phyloP scores from a whole-genome alignment of 2,888 invertebrate genomes.

The Acleris cristana region DNA sequence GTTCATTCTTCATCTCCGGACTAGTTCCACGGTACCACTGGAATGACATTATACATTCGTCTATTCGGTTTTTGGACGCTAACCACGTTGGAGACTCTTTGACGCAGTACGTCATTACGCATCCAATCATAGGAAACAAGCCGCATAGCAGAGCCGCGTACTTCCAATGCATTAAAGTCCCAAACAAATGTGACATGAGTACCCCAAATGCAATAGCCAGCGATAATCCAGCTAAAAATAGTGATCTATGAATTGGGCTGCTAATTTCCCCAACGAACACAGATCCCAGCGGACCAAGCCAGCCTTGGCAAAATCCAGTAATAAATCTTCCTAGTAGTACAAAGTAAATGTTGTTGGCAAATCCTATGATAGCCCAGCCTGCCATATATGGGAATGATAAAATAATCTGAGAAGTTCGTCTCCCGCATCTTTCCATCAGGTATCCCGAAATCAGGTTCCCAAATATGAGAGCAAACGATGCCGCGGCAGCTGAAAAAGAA shows the following conservation, averaged over 20 bases:
- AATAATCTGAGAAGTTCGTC: conserved; percentile 80
- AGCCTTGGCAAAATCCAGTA: conserved; percentile 83
- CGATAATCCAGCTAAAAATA: conserved; percentile 85
- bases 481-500: conserved; percentile 82
- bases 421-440: conserved; percentile 84
- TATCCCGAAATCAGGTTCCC: conserved; percentile 85
- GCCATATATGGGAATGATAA: conserved; percentile 78
- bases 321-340: conserved; percentile 83
- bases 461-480: conserved; percentile 84
- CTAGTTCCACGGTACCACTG: conserved; percentile 85
- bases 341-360: conserved; percentile 72
- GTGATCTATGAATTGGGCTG: conserved; percentile 85
- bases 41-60: conserved; percentile 84
- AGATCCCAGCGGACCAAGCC: conserved; percentile 82
- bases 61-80: conserved; percentile 82
- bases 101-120: conserved; percentile 81
- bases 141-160: conserved; percentile 82
- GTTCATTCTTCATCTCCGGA: conserved; percentile 73
- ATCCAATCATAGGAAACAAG: conserved; percentile 78
- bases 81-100: conserved; percentile 89
- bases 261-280: conserved; percentile 85
- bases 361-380: conserved; percentile 85
- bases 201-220: conserved; percentile 86
- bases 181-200: conserved; percentile 86
- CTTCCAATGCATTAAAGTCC: conserved; percentile 85